Evolutionary conservation across 2,888 invertebrate species (phyloP), one percentile per base, ranked within the genome.

Genomic region (Acronicta alni): DNA sequence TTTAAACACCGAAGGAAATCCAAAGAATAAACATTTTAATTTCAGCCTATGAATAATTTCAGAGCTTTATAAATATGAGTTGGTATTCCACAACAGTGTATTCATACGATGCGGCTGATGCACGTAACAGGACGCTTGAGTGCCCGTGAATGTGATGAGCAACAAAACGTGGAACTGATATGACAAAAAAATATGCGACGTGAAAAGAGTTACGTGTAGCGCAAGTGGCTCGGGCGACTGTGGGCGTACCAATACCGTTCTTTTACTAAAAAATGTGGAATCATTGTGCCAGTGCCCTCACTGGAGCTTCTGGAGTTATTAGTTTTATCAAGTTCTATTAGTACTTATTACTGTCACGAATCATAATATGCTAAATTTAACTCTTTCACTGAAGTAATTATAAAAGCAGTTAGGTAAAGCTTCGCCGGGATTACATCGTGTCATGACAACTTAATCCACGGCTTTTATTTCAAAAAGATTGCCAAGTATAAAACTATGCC

Each of bases 91-190:
- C 51, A 67, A 73, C 72, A 63, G 59, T 64, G 72, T 67, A 72
- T 79, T 77, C 74, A 75, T 76, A 68, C 63, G 64, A 64, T 67
- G 74, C 73, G 60, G 60, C 65, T 74, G 74, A 73, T 79, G 72
- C 77, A 73, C 60, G 76, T 73, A 72, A 74, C 68, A 66, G 55
- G 57, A 71, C 75, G 73, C 69, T 62, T 65, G 75, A 75, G 71
- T 80, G 78, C 74, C 61, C 57, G 58, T 82, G 83, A 81, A 83
- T 83, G 66, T 79, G 72, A 79, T 76, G 80, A 80, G 68, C 67
- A 77, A 83, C 82, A 82, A 80, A 80, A 80, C 70, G 60, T 63
- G 68, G 54, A 70, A 68, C 73, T 77, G 82, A 83, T 80, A 82
- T 72, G 75, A 84, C 79, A 80, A 81, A 81, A 83, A 82, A 77